These are phyloP conservation scores for Lacerta viridis DNA, from an alignment of 2,797 vertebrate genomes.

Conservation along the genomic window DNA sequence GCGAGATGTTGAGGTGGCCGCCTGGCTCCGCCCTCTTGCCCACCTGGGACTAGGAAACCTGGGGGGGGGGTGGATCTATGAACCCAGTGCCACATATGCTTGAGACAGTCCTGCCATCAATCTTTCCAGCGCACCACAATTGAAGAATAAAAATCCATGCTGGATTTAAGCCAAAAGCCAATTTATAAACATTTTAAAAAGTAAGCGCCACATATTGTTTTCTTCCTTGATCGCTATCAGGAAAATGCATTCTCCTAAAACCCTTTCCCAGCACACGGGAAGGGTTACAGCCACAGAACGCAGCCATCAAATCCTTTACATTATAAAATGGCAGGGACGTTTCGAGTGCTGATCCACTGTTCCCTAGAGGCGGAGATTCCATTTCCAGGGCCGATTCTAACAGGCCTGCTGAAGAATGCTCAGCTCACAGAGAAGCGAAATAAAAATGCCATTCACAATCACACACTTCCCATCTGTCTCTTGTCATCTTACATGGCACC, in stretches of 20 bases:
- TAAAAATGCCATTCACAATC: neutral
- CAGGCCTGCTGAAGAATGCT: neutral
- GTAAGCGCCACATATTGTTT: neutral
- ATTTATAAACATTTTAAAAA: neutral
- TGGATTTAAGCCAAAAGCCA: neutral
- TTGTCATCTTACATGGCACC: neutral
- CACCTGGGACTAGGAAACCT: no score
- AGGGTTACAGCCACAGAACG: neutral
- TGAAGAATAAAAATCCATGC: neutral
- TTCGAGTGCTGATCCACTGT: neutral
- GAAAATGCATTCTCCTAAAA: neutral
- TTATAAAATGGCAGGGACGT: rapidly evolving
- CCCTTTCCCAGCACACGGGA: neutral
- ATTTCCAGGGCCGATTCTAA: neutral
- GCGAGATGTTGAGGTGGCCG: no score
- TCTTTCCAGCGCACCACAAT: neutral
- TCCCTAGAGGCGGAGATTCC: neutral
- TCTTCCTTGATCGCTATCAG: neutral
- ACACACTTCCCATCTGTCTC: neutral
- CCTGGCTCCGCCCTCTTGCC: no score
- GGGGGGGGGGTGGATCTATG: no score
- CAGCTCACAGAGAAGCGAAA: conserved; percentile 1
- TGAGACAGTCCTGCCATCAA: neutral
- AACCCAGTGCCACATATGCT: no score
- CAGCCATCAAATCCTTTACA: neutral